These are phyloP conservation scores for Ephydatia muelleri DNA, from an alignment of 37 sponge, comb jelly and placozoan species.

Conservation along the genomic window DNA sequence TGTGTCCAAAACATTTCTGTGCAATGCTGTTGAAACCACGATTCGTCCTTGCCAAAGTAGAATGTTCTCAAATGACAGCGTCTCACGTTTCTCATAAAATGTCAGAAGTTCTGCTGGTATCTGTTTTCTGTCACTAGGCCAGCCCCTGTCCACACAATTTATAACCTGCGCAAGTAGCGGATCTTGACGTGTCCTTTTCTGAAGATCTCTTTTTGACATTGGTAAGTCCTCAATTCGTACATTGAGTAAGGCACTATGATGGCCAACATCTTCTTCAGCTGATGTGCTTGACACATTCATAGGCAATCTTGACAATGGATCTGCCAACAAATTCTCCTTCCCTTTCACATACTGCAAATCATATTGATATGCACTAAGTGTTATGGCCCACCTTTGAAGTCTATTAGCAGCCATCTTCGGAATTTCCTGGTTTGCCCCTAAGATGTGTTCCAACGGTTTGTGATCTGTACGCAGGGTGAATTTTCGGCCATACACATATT, in stretches of 20 bases:
- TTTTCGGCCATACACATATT: slow-evolving; percentile 16
- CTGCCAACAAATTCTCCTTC: background rate
- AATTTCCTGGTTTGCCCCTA: background rate
- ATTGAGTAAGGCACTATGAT: slow-evolving; percentile 6
- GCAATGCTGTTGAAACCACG: too few relatives aligned
- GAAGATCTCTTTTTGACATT: slow-evolving; percentile 7
- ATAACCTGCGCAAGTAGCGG: slow-evolving; percentile 13
- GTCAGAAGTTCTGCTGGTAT: slow-evolving; percentile 4
- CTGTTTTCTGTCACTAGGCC: background rate
- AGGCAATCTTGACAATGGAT: background rate
- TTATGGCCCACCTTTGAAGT: slow-evolving; percentile 4
- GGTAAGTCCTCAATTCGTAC: slow-evolving; percentile 6
- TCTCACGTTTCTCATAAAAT: background rate
- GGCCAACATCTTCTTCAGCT: slow-evolving; percentile 9
- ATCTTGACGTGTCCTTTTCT: slow-evolving; percentile 22
- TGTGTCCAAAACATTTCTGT: background rate
- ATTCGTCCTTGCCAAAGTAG: slow-evolving; percentile 21
- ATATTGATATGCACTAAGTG: background rate
- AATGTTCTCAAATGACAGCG: slow-evolving; percentile 10
- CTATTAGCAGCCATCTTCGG: background rate
- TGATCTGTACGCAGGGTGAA: slow-evolving; percentile 26
- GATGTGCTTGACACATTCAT: background rate
- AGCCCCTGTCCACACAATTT: background rate
- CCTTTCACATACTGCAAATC: background rate
- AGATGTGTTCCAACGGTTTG: slow-evolving; percentile 16